Evolutionary conservation across 2,888 invertebrate species (phyloP).

Genomic region (Acanthosepion esculentum): DNA sequence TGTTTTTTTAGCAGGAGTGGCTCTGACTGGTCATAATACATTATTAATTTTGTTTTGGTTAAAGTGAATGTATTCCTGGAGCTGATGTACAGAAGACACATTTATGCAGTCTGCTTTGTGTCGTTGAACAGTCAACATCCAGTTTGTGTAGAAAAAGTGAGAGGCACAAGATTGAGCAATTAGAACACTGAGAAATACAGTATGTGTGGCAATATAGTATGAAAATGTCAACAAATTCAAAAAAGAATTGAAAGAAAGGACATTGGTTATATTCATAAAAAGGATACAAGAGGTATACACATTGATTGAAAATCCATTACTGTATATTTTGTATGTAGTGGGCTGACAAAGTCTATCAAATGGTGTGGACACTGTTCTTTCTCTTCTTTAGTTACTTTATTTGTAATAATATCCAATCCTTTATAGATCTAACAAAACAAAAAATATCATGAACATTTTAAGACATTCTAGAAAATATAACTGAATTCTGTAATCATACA

Average conservation of each 20-base stretch:
- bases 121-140: too few species aligned
- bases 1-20: too few species aligned
- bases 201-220: too few species aligned
- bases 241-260: not conserved
- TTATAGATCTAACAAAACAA: conserved; percentile 86
- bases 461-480: not conserved
- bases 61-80: too few species aligned
- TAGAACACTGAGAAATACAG: too few species aligned
- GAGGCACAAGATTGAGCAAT: too few species aligned
- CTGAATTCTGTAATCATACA: not conserved
- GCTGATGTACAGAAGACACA: too few species aligned
- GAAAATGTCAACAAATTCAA: too few species aligned
- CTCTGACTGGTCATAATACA: too few species aligned
- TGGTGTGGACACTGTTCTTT: conserved; percentile 86
- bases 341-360: conserved; percentile 88
- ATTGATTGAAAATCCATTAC: conserved; percentile 89
- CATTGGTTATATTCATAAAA: conserved; percentile 61
- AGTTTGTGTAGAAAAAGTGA: too few species aligned
- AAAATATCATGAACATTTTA: not conserved
- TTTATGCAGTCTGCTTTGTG: too few species aligned
- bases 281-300: conserved; percentile 89
- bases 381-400: conserved; percentile 89
- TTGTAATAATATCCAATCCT: conserved; percentile 92
- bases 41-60: too few species aligned
- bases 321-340: conserved; percentile 81